Conservation (phyloP, 2,888 invertebrate species). For the Athetis lepigone region DNA sequence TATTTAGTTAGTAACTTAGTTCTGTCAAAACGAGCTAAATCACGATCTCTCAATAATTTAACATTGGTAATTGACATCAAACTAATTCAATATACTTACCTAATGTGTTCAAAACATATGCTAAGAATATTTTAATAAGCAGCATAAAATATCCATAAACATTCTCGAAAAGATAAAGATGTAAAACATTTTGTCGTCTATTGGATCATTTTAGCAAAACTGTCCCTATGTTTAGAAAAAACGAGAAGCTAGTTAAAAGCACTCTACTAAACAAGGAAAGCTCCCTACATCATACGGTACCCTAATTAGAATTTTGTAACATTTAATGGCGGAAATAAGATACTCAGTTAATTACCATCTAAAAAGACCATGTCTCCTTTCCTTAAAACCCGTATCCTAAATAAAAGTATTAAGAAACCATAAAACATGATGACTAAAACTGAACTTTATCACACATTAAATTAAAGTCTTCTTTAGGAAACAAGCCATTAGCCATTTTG, state of each 20-base stretch:
- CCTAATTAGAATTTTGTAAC: neutral
- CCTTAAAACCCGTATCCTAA: conserved; percentile 21
- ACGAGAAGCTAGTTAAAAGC: no score
- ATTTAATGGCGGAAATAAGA: neutral
- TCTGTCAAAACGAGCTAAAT: neutral
- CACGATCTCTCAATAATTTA: neutral
- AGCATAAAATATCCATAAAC: neutral
- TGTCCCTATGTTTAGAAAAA: no score
- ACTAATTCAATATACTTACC: neutral
- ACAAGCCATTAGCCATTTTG: conserved; percentile 57
- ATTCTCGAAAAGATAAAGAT: neutral
- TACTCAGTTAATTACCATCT: conserved; percentile 29
- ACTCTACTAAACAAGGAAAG: neutral
- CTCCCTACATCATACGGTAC: neutral
- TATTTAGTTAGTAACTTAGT: neutral
- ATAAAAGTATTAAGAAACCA: conserved; percentile 20
- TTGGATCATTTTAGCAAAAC: no score
- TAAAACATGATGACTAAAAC: conserved; percentile 22
- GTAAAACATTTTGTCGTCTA: neutral
- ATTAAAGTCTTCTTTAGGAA: conserved; percentile 59
- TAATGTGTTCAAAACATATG: neutral
- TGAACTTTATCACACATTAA: conserved; percentile 30
- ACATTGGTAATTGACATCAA: neutral
- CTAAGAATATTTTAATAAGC: neutral
- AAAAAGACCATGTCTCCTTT: conserved; percentile 8